Base-by-base conservation (phyloP, 2,888 invertebrate genomes). In the Leptura quadrifasciata region DNA sequence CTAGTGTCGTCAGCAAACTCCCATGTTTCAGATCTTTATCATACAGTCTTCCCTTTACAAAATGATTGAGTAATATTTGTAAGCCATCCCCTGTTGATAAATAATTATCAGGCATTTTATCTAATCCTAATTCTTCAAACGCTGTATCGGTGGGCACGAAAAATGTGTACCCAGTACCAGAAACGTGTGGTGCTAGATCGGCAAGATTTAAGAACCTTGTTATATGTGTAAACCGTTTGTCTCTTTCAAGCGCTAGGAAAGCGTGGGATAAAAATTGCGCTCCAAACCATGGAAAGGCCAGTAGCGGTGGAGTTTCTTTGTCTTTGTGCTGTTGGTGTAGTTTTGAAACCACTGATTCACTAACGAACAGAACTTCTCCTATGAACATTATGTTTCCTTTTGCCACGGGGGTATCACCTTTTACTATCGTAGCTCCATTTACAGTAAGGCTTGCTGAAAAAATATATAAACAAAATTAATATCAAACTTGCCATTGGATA, bases 81-180 rank as follows among this genome's bases (percentile, higher is more conserved):
- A 92, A 86, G 21, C 92, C 92, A 58, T 91, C 91, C 47, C 91
- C 91, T 20, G 91, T 91, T 8, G 91, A 91, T 85, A 92, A 83
- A 78, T 89, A 89, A 86, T 92, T 91, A 83, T 93, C 92, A 10
- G 92, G 91, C 84, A 92, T 90, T 79, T 90, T 88, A 82, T 91
- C 91, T 76, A 92, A 89, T 12, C 93, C 92, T n/a, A 92, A 86
- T 79, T 91, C 90, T 80, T 91, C 91, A 85, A 94, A 94, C 1
- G 94, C 94, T 47, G 90, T 90, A 87, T 94, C 93, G 8, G 91
- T 92, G 8, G 94, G 94, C 64, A 94, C 94, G 86, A 94, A 93
- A 85, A 94, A 92, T 0, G 94, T 94, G 86, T 93, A 93, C 76
- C 92, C 92, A 18, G 92, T 91, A n/a, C 92, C 92, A 24, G 92